These are phyloP conservation scores for Octopus sinensis DNA, from an alignment of 1,140 invertebrate species.

Conservation along the genomic window DNA sequence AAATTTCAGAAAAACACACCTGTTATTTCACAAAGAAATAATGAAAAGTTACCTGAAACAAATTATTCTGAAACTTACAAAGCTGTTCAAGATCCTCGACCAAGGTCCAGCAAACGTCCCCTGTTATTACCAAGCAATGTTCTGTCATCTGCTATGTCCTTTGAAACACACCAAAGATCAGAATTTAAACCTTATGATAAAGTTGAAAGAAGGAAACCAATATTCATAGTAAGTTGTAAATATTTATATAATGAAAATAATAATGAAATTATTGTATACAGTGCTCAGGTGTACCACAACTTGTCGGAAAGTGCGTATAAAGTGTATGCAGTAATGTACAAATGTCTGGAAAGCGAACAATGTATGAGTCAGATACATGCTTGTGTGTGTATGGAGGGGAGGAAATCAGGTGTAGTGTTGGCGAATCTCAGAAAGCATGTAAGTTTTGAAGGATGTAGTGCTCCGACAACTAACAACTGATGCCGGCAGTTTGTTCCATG, in stretches of 20 bases:
- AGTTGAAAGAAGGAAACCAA: conserved; percentile 37
- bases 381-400: too few species aligned
- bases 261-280: too few species aligned
- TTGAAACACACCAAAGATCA: conserved; percentile 45
- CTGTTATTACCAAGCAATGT: conserved; percentile 25
- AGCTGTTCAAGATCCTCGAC: conserved; percentile 37
- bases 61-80: conserved; percentile 39
- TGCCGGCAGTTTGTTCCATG: too few species aligned
- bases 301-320: too few species aligned
- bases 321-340: too few species aligned
- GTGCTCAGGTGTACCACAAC: too few species aligned
- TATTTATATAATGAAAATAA: neutral
- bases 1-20: neutral
- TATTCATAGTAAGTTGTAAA: conserved; percentile 35
- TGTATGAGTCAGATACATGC: too few species aligned
- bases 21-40: conserved; percentile 6
- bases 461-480: too few species aligned
- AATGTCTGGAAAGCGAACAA: too few species aligned
- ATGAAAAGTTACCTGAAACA: conserved; percentile 31
- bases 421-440: too few species aligned
- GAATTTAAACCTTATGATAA: conserved; percentile 37
- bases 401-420: too few species aligned
- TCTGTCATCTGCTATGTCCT: conserved; percentile 43
- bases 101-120: conserved; percentile 46
- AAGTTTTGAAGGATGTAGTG: too few species aligned